Evolutionary conservation across 2,888 invertebrate genomes (phyloP), one percentile per base, ranked within the genome.

Genomic region (Netelia melanura): DNA sequence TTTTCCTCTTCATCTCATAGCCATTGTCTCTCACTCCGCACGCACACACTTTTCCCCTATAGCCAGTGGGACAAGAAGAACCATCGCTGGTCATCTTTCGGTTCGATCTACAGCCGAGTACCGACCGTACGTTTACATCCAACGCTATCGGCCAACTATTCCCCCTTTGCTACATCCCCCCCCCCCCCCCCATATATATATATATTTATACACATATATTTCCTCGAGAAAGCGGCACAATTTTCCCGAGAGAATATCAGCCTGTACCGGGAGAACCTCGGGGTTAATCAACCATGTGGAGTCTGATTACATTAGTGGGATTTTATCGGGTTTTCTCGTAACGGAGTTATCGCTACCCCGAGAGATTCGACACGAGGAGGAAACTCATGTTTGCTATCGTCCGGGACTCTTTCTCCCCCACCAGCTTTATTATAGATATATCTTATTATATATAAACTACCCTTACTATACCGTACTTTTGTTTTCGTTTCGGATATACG

Each of bases 281-380:
- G 89, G 89, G 90, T 91, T 92, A 92, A 92, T 92, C 91, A 92
- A 91, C 91, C 92, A 90, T 91, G 90, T 90, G 89, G 88, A 90
- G 90, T 87, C 89, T 90, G 91, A 92, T 92, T 91, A 91, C 90
- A 91, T 92, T 92, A 92, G 89, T 89, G 86, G 89, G 91, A 89
- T 92, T 91, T 92, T 90, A 92, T 91, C 89, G 89, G 90, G 88
- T 91, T 90, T 90, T 88, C 90, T 88, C 87, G 86, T 90, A 90
- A 91, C 88, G 85, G 87, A 90, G 88, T 91, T 91, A 91, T 86
- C 87, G 84, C 81, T 85, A 83, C 86, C 88, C 72, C 83, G 75
- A 77, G 87, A 88, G 87, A 89, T 90, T 87, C 86, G 86, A 86
- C 88, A 78, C 87, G 85, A 79, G 81, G 87, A 83, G 86, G 87